Base-by-base conservation (phyloP, 2,888 invertebrate genomes). In the Hirtodrosophila trivittata region DNA sequence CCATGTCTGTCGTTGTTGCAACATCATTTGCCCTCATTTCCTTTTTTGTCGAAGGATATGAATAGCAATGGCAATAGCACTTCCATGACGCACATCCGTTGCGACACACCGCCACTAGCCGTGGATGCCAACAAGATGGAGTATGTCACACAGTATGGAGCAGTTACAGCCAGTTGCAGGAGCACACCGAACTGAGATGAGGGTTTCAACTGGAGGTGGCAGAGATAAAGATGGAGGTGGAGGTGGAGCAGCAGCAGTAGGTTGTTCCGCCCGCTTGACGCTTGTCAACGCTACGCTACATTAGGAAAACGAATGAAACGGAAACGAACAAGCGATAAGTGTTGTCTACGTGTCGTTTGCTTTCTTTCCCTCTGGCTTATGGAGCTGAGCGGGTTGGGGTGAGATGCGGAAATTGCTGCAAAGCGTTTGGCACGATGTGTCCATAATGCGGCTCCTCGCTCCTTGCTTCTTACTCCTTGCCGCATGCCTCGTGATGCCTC, bases 301-400 rank as follows among this genome's bases (percentile, higher is more conserved):
- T 88, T 88, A 87, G 77, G 75, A 83, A 88, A 87, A 70, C 86
- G 87, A 88, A 88, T 89, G 89, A 80, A 80, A 83, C 87, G 89
- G 88, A 89, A 89, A 88, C 74, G 83, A 87, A 84, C 77, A 87
- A 75, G 84, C 81, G 86, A 86, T 81, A 81, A 87, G 77, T 85
- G 78, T 78, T 78, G 78, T 85, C 78, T 78, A 78, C 85, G 85
- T 78, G 77, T 63, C 72, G 67, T 64, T 64, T 54, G 59, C 55
- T 76, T 67, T 60, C 49, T n/a, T n/a, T 43, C 52, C 39, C 32
- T 38, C 41, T 46, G 13, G 2, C 0, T 6, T 12, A 14, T 1
- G 8, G n/a, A 21, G n/a, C 13, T 1, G 14, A 3, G 10, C n/a
- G 12, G 13, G n/a, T n/a, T n/a, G 28, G 6, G 5, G 10, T 8